These are phyloP conservation scores for Tragelaphus buxtoni DNA, from an alignment of 2,113 vertebrate genomes.

Conservation along the genomic window DNA sequence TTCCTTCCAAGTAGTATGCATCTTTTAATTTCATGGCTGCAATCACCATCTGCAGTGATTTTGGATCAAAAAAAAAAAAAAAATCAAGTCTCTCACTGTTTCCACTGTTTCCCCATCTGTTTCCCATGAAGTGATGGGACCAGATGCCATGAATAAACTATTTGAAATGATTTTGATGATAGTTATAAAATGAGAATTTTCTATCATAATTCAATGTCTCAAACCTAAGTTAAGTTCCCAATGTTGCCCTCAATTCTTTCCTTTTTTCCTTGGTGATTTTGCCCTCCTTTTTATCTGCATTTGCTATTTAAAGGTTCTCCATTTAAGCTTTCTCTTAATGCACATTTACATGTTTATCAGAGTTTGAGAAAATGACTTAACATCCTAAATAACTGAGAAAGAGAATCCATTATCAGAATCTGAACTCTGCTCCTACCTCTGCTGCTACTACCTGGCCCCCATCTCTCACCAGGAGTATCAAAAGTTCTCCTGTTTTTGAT, in stretches of 20 bases:
- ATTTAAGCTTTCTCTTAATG: not conserved
- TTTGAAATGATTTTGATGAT: not conserved
- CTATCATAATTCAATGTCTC: not conserved
- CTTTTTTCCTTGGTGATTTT: not conserved
- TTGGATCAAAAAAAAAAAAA: rapidly evolving
- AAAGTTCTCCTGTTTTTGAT: not conserved
- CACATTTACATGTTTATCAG: not conserved
- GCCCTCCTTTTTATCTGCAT: not conserved
- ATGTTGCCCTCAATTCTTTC: not conserved
- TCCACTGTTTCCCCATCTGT: no score
- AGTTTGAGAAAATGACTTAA: not conserved
- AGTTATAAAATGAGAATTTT: not conserved
- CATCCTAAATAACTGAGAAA: not conserved
- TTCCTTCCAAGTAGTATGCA: no score
- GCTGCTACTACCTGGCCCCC: not conserved
- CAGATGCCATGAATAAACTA: not conserved
- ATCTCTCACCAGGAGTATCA: not conserved
- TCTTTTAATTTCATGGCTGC: no score
- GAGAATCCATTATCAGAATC: not conserved
- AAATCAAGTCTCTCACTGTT: no score
- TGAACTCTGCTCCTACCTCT: not conserved
- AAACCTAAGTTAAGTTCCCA: not conserved
- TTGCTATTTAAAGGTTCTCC: not conserved
- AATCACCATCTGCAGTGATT: no score
- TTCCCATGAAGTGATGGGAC: no score